A percentile compares a stretch with the other conserved stretches of the same genome.
Conservation (phyloP, 2,888 invertebrate genomes). For the Lasioglossum morio region DNA sequence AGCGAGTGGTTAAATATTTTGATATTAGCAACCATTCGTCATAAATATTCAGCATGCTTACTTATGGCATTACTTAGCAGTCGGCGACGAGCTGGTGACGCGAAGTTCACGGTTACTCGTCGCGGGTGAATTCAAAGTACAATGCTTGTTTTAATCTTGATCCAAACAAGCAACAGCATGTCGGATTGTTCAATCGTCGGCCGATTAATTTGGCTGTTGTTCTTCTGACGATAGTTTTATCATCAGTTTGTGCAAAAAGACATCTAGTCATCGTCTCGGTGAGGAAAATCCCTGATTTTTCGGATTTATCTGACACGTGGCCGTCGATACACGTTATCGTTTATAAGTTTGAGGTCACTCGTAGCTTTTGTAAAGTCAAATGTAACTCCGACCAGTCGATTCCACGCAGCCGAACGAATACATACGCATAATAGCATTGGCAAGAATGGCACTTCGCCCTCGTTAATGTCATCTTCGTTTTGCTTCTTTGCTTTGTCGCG, state of each 20-base stretch:
- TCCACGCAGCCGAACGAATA: not conserved
- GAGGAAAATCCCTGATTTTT: not conserved
- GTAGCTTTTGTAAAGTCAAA: not conserved
- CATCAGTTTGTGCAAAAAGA: not conserved
- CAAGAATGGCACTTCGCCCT: not conserved
- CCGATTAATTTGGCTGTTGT: not conserved
- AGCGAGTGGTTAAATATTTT: slow-evolving; percentile 18
- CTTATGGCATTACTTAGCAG: not conserved
- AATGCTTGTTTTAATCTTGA: not conserved
- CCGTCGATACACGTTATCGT: not conserved
- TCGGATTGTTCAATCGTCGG: not conserved
- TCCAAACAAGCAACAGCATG: not conserved
- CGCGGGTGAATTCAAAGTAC: not conserved
- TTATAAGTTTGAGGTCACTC: not conserved
- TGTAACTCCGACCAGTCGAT: not conserved
- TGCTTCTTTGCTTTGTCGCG: not conserved
- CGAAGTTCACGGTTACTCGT: slow-evolving; percentile 7
- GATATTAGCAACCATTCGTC: not conserved
- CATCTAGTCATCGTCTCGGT: not conserved
- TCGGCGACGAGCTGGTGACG: not conserved
- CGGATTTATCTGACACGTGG: slow-evolving; percentile 14
- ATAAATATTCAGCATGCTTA: not conserved
- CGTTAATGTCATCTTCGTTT: not conserved
- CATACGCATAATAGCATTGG: not conserved
- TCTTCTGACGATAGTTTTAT: slow-evolving; percentile 11